Evolutionary conservation across 2,113 vertebrate species (phyloP).

Genomic region (Lepus americanus): DNA sequence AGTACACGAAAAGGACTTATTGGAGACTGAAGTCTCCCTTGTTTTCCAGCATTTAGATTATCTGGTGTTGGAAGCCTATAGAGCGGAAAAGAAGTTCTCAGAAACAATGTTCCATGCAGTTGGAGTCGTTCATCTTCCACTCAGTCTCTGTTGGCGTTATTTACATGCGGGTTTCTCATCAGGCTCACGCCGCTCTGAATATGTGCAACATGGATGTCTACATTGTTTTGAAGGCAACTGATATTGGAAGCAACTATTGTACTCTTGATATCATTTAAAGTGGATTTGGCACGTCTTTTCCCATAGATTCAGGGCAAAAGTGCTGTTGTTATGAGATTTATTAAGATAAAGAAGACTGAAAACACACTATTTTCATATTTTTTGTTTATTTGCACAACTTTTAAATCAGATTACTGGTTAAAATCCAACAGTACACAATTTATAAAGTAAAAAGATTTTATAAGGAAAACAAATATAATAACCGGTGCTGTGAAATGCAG

Average conservation of each 20-base stretch:
- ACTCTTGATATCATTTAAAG: constrained; percentile 95
- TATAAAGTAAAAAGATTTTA: constrained; percentile 86
- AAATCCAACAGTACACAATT: constrained; percentile 79
- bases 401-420: constrained; percentile 87
- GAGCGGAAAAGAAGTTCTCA: constrained; percentile 79
- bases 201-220: constrained; percentile 99
- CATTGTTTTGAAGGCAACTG: constrained; percentile 99
- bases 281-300: constrained; percentile 77
- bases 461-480: constrained; percentile 81
- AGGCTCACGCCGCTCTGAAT: constrained; percentile 99
- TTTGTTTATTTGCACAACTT: constrained; percentile 90
- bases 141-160: constrained; percentile 98
- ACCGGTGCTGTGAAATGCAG: constrained; percentile 82
- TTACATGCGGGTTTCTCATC: constrained; percentile 98
- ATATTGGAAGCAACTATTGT: constrained; percentile 97
- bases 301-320: constrained; percentile 74
- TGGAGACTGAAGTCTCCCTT: constrained; percentile 79
- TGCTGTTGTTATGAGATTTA: constrained; percentile 82
- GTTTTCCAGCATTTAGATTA: constrained; percentile 85
- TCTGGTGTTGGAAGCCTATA: constrained; percentile 85
- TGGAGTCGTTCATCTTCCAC: constrained; percentile 34
- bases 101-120: constrained; percentile 82
- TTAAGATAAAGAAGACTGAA: constrained; percentile 81
- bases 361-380: constrained; percentile 87
- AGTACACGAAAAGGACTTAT: constrained; percentile 80